A percentile compares a stretch with the other conserved stretches of the same genome.
Conservation (phyloP, 2,797 vertebrate genomes). For the Cyprinodon diabolis region DNA sequence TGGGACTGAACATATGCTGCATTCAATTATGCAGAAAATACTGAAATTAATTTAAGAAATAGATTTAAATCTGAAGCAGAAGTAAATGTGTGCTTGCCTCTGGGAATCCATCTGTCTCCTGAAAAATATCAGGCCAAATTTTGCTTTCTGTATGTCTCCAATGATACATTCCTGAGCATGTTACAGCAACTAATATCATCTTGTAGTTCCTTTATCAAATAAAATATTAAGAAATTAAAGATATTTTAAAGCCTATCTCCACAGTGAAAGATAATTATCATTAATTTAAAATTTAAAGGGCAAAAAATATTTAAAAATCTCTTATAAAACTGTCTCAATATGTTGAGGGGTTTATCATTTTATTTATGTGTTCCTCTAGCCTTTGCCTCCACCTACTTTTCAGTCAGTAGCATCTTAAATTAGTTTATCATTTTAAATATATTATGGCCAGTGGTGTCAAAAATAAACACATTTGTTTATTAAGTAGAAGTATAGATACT, state of each 20-base stretch:
- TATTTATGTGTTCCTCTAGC: neutral
- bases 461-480: constrained; percentile 2
- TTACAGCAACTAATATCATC: neutral
- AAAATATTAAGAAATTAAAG: neutral
- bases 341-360: neutral
- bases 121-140: constrained; percentile 16
- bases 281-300: neutral
- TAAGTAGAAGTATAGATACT: no score
- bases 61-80: constrained; percentile 30
- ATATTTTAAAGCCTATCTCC: neutral
- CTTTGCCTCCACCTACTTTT: constrained; percentile 9
- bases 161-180: constrained; percentile 10
- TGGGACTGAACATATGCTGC: constrained; percentile 60
- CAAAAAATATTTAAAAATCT: neutral
- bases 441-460: constrained; percentile 28
- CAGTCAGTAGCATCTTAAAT: constrained; percentile 25
- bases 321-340: neutral
- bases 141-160: constrained; percentile 17
- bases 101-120: constrained; percentile 23
- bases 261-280: neutral
- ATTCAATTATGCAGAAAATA: constrained; percentile 39
- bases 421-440: constrained; percentile 46
- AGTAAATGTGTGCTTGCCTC: constrained; percentile 42
- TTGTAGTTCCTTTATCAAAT: constrained; percentile 5
- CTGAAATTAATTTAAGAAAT: constrained; percentile 17